Percentiles rank a stretch among this genome's conserved stretches.
phyloP scores from a whole-genome alignment of 1,140 invertebrate species.

The Megalopta genalis region DNA sequence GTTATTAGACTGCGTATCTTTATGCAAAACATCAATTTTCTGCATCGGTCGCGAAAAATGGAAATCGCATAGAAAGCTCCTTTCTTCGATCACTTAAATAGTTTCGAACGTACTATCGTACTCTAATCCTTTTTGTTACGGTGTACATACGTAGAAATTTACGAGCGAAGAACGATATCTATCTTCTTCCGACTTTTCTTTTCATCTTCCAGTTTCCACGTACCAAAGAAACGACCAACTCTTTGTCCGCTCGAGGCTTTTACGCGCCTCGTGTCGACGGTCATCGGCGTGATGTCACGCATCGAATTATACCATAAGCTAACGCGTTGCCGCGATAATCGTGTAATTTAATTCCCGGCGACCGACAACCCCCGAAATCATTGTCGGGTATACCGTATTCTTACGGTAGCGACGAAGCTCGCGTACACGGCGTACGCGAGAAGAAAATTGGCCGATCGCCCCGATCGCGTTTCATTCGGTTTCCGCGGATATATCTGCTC shows the following conservation, averaged over 20 bases:
- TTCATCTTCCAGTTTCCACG: slow-evolving; percentile 7
- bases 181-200: background rate
- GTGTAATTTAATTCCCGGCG: slow-evolving; percentile 44
- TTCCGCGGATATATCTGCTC: background rate
- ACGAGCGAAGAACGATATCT: background rate
- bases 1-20: no score
- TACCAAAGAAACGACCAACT: slow-evolving; percentile 13
- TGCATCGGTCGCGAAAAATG: no score
- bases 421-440: background rate
- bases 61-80: no score
- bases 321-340: slow-evolving; percentile 38
- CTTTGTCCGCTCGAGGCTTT: slow-evolving; percentile 21
- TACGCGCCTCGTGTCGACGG: slow-evolving; percentile 6
- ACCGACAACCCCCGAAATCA: slow-evolving; percentile 38
- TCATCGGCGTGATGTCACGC: slow-evolving; percentile 12
- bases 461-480: slow-evolving; percentile 22
- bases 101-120: no score
- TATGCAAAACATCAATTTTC: no score
- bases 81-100: no score
- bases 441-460: slow-evolving; percentile 5
- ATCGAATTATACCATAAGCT: slow-evolving; percentile 33
- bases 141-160: no score
- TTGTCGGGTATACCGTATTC: slow-evolving; percentile 33
- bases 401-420: slow-evolving; percentile 1
- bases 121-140: no score